A percentile compares a stretch with the other conserved stretches of the same genome.
Evolutionary conservation across 2,888 invertebrate genomes (phyloP).

Genomic region (Cyclophora punctaria): DNA sequence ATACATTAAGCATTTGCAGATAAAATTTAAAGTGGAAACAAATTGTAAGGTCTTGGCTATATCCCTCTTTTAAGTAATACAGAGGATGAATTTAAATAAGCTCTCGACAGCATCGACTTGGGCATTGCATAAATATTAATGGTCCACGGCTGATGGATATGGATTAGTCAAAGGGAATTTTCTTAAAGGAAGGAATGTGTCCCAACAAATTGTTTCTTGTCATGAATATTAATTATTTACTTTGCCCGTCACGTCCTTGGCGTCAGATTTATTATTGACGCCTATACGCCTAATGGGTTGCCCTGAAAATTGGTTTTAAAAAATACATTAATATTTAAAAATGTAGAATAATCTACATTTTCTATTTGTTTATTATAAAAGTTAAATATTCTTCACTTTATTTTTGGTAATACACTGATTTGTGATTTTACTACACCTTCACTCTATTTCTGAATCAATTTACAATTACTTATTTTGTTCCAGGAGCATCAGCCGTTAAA

Average conservation of each 20-base stretch:
- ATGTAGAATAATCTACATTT: no score
- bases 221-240: slow-evolving; percentile 14
- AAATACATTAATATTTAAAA: neutral
- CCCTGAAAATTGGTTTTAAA: no score
- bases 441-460: no score
- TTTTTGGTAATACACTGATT: no score
- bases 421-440: no score
- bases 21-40: slow-evolving; percentile 47
- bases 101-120: slow-evolving; percentile 55
- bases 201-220: slow-evolving; percentile 11
- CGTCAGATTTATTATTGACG: no score
- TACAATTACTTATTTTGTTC: slow-evolving; percentile 39
- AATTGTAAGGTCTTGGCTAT: slow-evolving; percentile 43
- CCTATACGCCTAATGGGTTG: slow-evolving; percentile 5
- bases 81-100: slow-evolving; percentile 68
- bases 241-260: no score
- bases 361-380: no score
- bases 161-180: slow-evolving; percentile 36
- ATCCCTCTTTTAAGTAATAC: slow-evolving; percentile 49
- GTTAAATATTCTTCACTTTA: no score
- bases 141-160: slow-evolving; percentile 51
- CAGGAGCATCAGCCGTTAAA: slow-evolving; percentile 75
- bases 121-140: slow-evolving; percentile 68
- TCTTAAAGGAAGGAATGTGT: slow-evolving; percentile 6
- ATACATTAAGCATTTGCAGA: slow-evolving; percentile 24